These are phyloP conservation scores for Marmota flaviventris DNA, from an alignment of 2,113 vertebrate genomes.

Conservation along the genomic window DNA sequence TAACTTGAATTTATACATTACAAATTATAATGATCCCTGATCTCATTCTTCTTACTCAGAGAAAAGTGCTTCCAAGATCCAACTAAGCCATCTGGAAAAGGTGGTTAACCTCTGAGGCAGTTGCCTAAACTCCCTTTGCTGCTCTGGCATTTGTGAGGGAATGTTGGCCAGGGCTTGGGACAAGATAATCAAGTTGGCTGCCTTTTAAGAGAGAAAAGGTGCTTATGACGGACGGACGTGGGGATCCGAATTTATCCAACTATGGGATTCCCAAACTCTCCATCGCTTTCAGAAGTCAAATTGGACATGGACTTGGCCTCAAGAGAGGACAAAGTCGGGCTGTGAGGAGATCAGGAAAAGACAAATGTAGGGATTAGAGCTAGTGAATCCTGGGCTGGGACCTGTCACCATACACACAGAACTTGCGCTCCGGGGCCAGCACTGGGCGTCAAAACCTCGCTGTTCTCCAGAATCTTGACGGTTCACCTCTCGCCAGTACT, in stretches of 20 bases:
- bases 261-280: background rate
- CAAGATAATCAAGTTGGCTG: background rate
- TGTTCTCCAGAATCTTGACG: rapidly evolving
- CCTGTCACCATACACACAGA: background rate
- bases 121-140: background rate
- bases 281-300: background rate
- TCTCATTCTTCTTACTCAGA: slow-evolving; percentile 24
- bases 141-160: background rate
- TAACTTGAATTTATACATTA: background rate
- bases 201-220: background rate
- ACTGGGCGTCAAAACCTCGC: background rate
- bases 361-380: background rate
- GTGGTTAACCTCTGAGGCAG: background rate
- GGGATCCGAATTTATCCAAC: background rate
- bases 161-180: background rate
- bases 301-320: background rate
- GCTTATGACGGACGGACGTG: background rate
- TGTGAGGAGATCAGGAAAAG: background rate
- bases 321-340: background rate
- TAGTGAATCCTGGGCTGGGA: background rate
- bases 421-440: rapidly evolving
- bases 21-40: slow-evolving; percentile 12
- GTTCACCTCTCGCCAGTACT: rapidly evolving
- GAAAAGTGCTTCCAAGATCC: slow-evolving; percentile 4
- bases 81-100: background rate